Percentiles rank a stretch among this genome's conserved stretches.
phyloP scores from a whole-genome alignment of 1,140 invertebrate species.

The Cydia amplana region DNA sequence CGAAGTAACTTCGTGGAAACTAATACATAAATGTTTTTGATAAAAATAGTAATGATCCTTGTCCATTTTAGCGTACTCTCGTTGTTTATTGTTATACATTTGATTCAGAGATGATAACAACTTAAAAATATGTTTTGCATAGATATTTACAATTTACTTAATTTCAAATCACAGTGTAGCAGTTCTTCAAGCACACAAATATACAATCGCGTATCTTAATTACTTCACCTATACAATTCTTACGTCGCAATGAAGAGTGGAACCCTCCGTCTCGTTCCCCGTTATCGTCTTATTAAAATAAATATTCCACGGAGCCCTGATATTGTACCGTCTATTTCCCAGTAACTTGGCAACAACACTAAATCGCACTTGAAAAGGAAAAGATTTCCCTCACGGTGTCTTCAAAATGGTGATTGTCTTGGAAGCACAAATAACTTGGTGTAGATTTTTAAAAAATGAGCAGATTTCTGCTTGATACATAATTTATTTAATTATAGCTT shows the following conservation, averaged over 20 bases:
- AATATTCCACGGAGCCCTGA: slow-evolving; percentile 44
- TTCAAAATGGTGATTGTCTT: slow-evolving; percentile 23
- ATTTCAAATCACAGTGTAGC: too few relatives aligned
- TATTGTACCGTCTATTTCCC: slow-evolving; percentile 42
- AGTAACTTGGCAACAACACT: slow-evolving; percentile 32
- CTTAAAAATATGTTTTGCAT: too few relatives aligned
- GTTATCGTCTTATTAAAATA: slow-evolving; percentile 53
- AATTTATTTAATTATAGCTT: too few relatives aligned
- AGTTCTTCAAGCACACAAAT: too few relatives aligned
- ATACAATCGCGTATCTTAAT: slow-evolving; percentile 1
- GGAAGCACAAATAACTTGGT: background rate
- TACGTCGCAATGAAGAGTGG: background rate
- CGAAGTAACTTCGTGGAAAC: too few relatives aligned
- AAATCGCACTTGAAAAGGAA: slow-evolving; percentile 39
- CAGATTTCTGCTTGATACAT: too few relatives aligned
- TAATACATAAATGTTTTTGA: too few relatives aligned
- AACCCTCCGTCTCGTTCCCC: slow-evolving; percentile 34
- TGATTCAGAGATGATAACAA: too few relatives aligned
- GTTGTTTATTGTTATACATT: too few relatives aligned
- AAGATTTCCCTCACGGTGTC: slow-evolving; percentile 27
- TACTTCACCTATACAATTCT: slow-evolving; percentile 31
- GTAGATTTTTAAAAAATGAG: background rate
- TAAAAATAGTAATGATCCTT: too few relatives aligned
- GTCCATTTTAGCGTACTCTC: too few relatives aligned
- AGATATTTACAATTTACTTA: too few relatives aligned